These are phyloP conservation scores for Sprattus sprattus DNA, from an alignment of 2,113 vertebrate genomes.

Conservation along the genomic window DNA sequence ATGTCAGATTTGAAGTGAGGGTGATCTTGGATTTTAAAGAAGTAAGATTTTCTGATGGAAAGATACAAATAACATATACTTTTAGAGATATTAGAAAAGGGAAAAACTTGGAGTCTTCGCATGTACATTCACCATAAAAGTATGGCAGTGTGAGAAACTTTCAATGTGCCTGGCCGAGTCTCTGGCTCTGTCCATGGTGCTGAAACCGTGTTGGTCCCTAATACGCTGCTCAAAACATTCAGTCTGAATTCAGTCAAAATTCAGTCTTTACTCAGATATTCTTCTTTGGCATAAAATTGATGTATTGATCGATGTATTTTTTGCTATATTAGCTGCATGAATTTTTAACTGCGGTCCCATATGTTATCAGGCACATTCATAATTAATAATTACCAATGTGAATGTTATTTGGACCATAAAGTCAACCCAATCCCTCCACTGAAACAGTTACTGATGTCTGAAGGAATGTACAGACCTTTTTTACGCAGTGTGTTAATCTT, in stretches of 20 bases:
- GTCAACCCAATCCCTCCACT: slow-evolving; percentile 26
- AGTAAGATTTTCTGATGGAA: background rate
- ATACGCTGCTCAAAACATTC: background rate
- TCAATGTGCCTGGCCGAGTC: background rate
- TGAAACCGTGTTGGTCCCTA: background rate
- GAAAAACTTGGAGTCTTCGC: background rate
- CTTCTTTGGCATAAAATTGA: background rate
- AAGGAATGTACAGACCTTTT: background rate
- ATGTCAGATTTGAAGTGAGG: background rate
- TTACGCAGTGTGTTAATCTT: background rate
- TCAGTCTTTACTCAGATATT: background rate
- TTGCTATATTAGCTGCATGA: slow-evolving; percentile 35
- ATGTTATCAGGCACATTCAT: slow-evolving; percentile 33
- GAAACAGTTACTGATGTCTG: slow-evolving; percentile 31
- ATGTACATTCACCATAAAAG: background rate
- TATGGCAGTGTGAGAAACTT: background rate
- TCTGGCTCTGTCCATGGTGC: background rate
- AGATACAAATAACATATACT: background rate
- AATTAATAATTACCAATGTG: slow-evolving; percentile 28
- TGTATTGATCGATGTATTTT: slow-evolving; percentile 37
- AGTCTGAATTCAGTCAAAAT: too few species aligned
- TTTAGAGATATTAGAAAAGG: background rate
- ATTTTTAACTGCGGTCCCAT: slow-evolving; percentile 30
- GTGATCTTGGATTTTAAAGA: background rate
- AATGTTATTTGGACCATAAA: slow-evolving; percentile 13